Percentiles rank a stretch among this genome's conserved stretches.
These are phyloP conservation scores for Pogonomyrmex barbatus DNA, from an alignment of 1,140 invertebrate species.

Conservation along the genomic window DNA sequence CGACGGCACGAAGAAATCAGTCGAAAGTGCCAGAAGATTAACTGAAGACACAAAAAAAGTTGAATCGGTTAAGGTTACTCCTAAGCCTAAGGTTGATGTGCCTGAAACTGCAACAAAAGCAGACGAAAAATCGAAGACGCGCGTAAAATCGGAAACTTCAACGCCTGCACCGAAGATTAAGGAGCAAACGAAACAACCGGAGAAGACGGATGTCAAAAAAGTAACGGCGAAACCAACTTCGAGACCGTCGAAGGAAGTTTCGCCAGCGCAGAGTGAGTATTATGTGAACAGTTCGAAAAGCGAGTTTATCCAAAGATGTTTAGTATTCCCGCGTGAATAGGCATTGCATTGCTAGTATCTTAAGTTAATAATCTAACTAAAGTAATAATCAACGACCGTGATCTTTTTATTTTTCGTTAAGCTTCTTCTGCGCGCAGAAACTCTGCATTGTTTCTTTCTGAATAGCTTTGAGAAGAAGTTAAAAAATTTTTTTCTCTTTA, in stretches of 20 bases:
- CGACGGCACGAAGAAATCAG: slow-evolving; percentile 37
- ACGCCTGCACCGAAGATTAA: slow-evolving; percentile 68
- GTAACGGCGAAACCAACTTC: slow-evolving; percentile 34
- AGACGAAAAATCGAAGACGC: slow-evolving; percentile 45
- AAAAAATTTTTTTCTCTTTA: neutral
- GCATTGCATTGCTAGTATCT: neutral
- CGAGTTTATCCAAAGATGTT: slow-evolving; percentile 23
- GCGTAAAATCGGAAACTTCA: slow-evolving; percentile 70
- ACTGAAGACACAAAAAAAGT: slow-evolving; percentile 28
- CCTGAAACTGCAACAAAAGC: slow-evolving; percentile 31
- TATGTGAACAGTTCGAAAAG: slow-evolving; percentile 26
- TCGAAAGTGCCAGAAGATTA: slow-evolving; percentile 36
- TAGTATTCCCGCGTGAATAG: slow-evolving; percentile 27
- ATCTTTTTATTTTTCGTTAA: slow-evolving; percentile 20
- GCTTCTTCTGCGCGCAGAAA: neutral
- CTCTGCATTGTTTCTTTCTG: neutral
- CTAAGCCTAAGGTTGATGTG: slow-evolving; percentile 48
- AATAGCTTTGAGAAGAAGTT: neutral
- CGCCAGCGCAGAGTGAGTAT: slow-evolving; percentile 72
- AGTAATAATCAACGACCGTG: slow-evolving; percentile 8
- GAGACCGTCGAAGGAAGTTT: slow-evolving; percentile 39
- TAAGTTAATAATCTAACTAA: slow-evolving; percentile 40
- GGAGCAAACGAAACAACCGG: slow-evolving; percentile 56
- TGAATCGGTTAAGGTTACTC: slow-evolving; percentile 38
- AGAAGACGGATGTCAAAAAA: slow-evolving; percentile 66